These are phyloP conservation scores for Thymelicus acteon DNA, from an alignment of 2,888 invertebrate species.

Conservation along the genomic window DNA sequence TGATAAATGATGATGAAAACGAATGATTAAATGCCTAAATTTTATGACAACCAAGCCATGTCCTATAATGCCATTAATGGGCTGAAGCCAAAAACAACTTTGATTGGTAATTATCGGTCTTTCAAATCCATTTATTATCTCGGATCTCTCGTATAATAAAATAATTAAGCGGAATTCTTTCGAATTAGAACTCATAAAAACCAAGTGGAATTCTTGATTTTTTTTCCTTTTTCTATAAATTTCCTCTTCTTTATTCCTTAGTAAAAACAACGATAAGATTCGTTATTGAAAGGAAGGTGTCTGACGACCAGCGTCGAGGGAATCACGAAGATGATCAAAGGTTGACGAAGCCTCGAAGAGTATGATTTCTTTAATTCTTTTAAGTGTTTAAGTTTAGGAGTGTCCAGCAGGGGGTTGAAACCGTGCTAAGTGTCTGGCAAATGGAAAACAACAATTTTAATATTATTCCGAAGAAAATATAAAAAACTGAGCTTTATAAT, in stretches of 20 bases:
- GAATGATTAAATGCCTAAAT: too few relatives aligned
- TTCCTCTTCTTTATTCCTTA: conserved; percentile 31
- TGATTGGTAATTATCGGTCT: conserved; percentile 17
- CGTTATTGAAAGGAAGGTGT: conserved; percentile 4
- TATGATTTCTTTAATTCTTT: too few relatives aligned
- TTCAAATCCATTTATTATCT: neutral
- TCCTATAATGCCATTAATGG: too few relatives aligned
- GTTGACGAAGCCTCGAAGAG: too few relatives aligned
- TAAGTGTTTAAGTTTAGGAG: too few relatives aligned
- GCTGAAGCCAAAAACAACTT: neutral
- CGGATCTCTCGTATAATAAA: conserved; percentile 12
- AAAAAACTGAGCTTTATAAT: too few relatives aligned
- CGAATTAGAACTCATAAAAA: conserved; percentile 32
- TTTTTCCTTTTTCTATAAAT: conserved; percentile 24
- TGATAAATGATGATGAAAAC: too few relatives aligned
- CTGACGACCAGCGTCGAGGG: neutral
- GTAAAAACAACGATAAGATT: conserved; percentile 32
- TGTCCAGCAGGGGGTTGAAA: too few relatives aligned
- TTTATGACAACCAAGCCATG: too few relatives aligned
- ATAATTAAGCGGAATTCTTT: conserved; percentile 14
- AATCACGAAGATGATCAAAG: neutral
- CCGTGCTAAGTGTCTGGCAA: too few relatives aligned
- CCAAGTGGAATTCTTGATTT: conserved; percentile 20
- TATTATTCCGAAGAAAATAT: too few relatives aligned
- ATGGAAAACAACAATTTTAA: too few relatives aligned